These are phyloP conservation scores for Petrolisthes manimaculis DNA, from an alignment of 2,888 invertebrate species.

Conservation along the genomic window DNA sequence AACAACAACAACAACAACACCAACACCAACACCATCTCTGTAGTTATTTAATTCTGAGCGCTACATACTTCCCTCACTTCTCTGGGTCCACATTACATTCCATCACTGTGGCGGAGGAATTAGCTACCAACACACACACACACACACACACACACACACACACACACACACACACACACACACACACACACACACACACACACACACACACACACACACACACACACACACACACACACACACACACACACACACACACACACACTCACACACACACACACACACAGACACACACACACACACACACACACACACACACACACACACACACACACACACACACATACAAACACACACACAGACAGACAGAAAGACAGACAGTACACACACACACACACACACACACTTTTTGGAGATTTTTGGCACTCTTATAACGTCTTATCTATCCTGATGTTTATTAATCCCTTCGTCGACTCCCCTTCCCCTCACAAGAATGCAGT, in stretches of 20 bases:
- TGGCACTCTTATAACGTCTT: not conserved
- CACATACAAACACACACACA: too few species aligned
- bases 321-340: conserved; percentile 4
- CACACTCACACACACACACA: not conserved
- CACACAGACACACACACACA: conserved; percentile 13
- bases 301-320: conserved; percentile 12
- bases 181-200: not conserved
- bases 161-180: conserved; percentile 4
- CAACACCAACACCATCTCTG: too few species aligned
- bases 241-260: not conserved
- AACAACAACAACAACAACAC: too few species aligned
- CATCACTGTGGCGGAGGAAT: too few species aligned
- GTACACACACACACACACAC: too few species aligned
- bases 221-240: too few species aligned
- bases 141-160: conserved; percentile 12
- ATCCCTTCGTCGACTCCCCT: not conserved
- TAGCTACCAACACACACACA: not conserved
- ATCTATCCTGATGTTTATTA: not conserved
- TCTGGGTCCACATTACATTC: too few species aligned
- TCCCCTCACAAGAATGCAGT: not conserved
- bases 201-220: too few species aligned
- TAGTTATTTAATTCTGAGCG: too few species aligned
- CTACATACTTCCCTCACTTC: too few species aligned
- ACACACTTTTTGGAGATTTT: too few species aligned
- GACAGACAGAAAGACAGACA: too few species aligned